Percentiles rank a stretch among this genome's conserved stretches.
These are phyloP conservation scores for Pluvianellus socialis DNA, from an alignment of 2,113 vertebrate genomes.

Conservation along the genomic window DNA sequence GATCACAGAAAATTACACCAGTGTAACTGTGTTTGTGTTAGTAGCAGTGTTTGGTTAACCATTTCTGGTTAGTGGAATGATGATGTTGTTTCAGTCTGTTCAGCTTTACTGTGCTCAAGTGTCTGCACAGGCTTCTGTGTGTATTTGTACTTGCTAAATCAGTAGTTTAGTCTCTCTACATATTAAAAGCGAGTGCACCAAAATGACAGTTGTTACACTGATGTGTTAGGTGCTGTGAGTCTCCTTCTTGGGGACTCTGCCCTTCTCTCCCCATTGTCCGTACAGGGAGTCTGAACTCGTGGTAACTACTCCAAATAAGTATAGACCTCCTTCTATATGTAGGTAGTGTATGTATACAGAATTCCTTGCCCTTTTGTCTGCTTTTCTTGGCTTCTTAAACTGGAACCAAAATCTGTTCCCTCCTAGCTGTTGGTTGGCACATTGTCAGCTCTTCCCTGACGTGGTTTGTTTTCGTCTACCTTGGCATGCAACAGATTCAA, in stretches of 20 bases:
- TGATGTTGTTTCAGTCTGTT: not conserved
- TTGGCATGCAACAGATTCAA: not conserved
- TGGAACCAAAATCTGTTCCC: not conserved
- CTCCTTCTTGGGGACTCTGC: accelerated
- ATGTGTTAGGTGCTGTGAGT: not conserved
- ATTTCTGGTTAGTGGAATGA: not conserved
- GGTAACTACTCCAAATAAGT: not conserved
- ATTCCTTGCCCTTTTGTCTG: not conserved
- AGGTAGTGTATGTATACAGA: not conserved
- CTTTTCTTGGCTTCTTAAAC: not conserved
- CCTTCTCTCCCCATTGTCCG: not conserved
- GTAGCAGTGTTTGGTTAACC: not conserved
- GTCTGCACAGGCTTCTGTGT: not conserved
- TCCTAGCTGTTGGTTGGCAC: not conserved
- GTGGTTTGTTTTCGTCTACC: not conserved
- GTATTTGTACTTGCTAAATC: not conserved
- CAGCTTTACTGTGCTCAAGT: not conserved
- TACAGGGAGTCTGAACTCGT: not conserved
- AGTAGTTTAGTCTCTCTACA: not conserved
- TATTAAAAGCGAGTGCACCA: not conserved
- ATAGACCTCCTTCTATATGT: not conserved
- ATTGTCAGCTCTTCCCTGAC: not conserved
- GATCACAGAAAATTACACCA: not conserved
- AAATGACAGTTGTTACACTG: not conserved
- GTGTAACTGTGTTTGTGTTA: not conserved